These are phyloP conservation scores for Cirrhinus molitorella DNA, from an alignment of 2,797 vertebrate genomes.

Conservation along the genomic window DNA sequence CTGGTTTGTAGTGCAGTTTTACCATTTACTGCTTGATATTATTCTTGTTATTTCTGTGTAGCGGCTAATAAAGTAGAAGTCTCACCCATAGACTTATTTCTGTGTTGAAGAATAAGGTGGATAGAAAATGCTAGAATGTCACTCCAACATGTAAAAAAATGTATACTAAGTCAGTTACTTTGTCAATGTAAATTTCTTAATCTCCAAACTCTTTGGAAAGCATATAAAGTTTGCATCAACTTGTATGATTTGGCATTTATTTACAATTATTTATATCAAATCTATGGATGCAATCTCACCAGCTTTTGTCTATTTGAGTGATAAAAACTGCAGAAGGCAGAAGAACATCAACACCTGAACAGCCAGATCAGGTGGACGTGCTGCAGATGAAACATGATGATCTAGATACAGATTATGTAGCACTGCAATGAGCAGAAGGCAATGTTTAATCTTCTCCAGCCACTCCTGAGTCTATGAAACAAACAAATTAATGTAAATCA, in stretches of 20 bases:
- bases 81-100: too few species aligned
- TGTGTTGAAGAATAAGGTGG: too few species aligned
- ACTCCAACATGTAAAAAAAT: background rate
- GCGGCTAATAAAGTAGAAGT: too few species aligned
- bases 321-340: background rate
- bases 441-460: background rate
- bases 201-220: background rate
- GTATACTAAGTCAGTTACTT: background rate
- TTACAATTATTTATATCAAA: background rate
- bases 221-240: background rate
- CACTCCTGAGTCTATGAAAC: background rate
- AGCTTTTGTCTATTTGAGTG: background rate
- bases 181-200: conserved; percentile 7
- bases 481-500: background rate
- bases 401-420: conserved; percentile 28
- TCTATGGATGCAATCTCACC: background rate
- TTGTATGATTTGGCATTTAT: background rate
- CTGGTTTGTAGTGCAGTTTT: too few species aligned
- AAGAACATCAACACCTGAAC: background rate
- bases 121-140: background rate
- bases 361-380: conserved; percentile 21
- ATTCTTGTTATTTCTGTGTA: too few species aligned
- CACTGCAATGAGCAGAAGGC: conserved; percentile 16
- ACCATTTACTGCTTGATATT: too few species aligned
- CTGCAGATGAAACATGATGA: conserved; percentile 42